phyloP scores from a whole-genome alignment of 1,140 invertebrate genomes.

The Calosoma granatense region DNA sequence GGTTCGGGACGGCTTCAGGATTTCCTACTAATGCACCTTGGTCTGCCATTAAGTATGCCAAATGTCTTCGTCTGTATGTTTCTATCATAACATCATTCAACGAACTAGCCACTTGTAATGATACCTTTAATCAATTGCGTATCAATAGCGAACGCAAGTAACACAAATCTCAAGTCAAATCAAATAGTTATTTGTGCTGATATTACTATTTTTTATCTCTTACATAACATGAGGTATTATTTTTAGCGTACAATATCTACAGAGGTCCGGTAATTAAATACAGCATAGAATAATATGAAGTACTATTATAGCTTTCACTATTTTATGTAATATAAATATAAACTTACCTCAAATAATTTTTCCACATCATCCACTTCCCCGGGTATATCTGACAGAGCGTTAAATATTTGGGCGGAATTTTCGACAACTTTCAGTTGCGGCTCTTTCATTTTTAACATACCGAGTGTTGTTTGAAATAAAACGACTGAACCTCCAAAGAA shows the following conservation, averaged over 20 bases:
- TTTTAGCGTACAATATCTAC: too few relatives aligned
- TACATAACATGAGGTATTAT: too few relatives aligned
- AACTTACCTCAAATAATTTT: constrained; percentile 57
- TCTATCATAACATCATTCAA: constrained; percentile 81
- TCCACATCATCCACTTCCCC: constrained; percentile 88
- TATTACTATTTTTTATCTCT: too few relatives aligned
- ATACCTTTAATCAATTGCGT: constrained; percentile 30
- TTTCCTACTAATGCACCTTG: constrained; percentile 87
- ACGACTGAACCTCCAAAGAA: constrained; percentile 92
- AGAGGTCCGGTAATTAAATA: too few relatives aligned
- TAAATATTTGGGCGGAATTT: constrained; percentile 95
- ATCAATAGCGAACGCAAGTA: neutral
- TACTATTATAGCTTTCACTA: too few relatives aligned
- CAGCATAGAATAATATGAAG: too few relatives aligned
- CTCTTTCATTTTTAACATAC: constrained; percentile 91
- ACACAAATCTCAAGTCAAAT: neutral
- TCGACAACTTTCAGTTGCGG: constrained; percentile 67
- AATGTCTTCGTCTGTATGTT: constrained; percentile 79
- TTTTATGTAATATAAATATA: too few relatives aligned
- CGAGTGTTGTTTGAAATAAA: constrained; percentile 91
- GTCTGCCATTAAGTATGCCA: constrained; percentile 94
- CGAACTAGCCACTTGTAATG: constrained; percentile 50
- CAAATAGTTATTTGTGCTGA: neutral
- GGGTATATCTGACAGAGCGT: constrained; percentile 89
- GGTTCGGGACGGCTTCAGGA: constrained; percentile 75